Evolutionary conservation across 2,797 vertebrate genomes (phyloP), one percentile per base, ranked within the genome.

Genomic region (Jordanella pulchra): DNA sequence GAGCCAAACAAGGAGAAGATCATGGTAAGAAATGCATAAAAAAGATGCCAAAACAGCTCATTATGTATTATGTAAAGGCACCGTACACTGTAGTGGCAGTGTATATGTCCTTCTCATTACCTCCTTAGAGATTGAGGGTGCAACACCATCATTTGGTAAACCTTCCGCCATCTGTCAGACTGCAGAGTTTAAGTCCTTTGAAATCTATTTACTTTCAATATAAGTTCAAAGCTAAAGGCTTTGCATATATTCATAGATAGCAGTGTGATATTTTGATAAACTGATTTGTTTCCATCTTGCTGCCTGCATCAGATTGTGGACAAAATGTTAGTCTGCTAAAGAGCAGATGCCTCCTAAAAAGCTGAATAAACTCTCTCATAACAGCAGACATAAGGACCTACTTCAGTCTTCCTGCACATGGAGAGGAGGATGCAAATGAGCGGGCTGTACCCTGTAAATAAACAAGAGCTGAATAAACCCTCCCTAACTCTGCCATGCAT

Each of bases 401-500:
- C 88, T 91, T 83, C 77, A 89, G 80, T 68, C 76, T 84, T 84
- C 81, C 82, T 91, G 87, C 80, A 79, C 82, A 86, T 69, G 70
- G 82, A 84, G 75, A 80, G 77, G 77, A 85, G 78, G 84, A 91
- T 91, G 89, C 84, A 88, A 89, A 91, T 89, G 84, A 87, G 82
- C 73, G 21, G 72, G 73, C 84, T 79, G 79, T 84, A 80, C 76
- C 71, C 82, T 67, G 86, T 86, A 88, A 90, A 88, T 85, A 84
- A 90, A 87, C 80, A 79, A 42, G 83, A 72, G 84, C 85, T 82
- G 79, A 80, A 85, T 79, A 85, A 87, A 76, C 50, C 73, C 76
- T 82, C 13, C 67, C 72, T 69, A 45, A 71, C 80, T 75, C 84
- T 68, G 78, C 78, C 32, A 79, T 76, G 77, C 72, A 68, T 86